Conservation (phyloP, 2,113 vertebrate genomes). For the Mohoua ochrocephala region DNA sequence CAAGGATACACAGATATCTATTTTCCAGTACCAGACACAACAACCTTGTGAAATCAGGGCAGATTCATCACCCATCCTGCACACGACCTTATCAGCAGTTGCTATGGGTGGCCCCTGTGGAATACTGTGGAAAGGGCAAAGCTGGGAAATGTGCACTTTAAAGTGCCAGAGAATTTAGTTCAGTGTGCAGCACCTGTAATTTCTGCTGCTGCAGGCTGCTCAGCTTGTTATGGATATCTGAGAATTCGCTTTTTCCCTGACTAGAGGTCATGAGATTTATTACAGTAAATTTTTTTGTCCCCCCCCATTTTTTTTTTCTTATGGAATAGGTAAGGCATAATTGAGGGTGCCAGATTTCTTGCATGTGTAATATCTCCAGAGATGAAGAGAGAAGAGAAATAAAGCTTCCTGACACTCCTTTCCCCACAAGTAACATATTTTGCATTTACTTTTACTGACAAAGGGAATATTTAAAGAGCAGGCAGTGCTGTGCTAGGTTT, state of each 20-base stretch:
- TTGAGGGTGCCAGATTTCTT: not conserved
- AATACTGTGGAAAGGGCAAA: conserved; percentile 56
- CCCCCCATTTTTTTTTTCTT: not conserved
- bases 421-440: not conserved
- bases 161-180: conserved; percentile 3
- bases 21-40: conserved; percentile 18
- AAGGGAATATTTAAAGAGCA: not conserved
- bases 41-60: conserved; percentile 3
- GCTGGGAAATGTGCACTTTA: conserved; percentile 27
- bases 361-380: not conserved
- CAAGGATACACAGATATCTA: not conserved
- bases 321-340: not conserved
- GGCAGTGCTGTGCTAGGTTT: not conserved
- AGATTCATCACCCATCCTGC: conserved; percentile 46
- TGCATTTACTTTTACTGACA: not conserved
- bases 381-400: not conserved
- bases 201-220: not conserved
- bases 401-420: not conserved
- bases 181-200: not conserved
- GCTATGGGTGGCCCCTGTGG: not conserved
- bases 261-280: not conserved
- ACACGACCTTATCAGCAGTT: conserved; percentile 59
- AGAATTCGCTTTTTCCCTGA: not conserved
- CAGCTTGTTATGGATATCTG: not conserved
- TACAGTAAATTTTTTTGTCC: not conserved